Conservation (phyloP, 2,888 invertebrate genomes). For the Artemia sinica region DNA sequence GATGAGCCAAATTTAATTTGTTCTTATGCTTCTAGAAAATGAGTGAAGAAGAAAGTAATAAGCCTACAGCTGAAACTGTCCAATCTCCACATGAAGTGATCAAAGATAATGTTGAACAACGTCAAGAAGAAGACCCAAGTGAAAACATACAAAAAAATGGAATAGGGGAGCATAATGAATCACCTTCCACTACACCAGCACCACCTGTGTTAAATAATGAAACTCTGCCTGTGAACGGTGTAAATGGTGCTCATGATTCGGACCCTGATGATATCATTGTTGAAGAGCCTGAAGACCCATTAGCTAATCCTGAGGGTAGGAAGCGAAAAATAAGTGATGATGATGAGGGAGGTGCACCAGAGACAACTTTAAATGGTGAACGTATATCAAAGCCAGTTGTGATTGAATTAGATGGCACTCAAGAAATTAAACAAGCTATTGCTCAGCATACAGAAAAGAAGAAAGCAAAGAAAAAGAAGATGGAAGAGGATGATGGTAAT, state of each 20-base stretch:
- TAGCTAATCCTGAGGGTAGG: neutral
- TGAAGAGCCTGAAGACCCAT: constrained; percentile 4
- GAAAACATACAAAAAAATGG: no score
- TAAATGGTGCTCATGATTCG: neutral
- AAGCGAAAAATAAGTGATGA: constrained; percentile 5
- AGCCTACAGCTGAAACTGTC: no score
- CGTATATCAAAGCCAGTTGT: constrained; percentile 4
- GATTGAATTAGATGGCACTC: constrained; percentile 7
- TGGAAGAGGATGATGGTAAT: neutral
- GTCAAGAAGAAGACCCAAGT: no score
- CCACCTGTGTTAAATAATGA: no score
- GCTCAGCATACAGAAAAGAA: constrained; percentile 6
- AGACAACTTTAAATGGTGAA: constrained; percentile 3
- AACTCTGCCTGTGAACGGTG: no score
- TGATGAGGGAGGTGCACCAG: neutral
- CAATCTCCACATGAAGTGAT: no score
- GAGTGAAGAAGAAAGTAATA: no score
- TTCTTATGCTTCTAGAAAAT: no score
- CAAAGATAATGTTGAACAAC: no score
- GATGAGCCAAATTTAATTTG: no score
- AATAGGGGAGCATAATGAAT: no score
- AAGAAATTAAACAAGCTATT: constrained; percentile 4
- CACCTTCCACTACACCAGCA: no score
- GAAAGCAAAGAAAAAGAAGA: constrained; percentile 7
- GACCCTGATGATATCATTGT: constrained; percentile 10